Evolutionary conservation across 2,888 invertebrate genomes (phyloP), one percentile per base, ranked within the genome.

Genomic region (Torymus tubicola): DNA sequence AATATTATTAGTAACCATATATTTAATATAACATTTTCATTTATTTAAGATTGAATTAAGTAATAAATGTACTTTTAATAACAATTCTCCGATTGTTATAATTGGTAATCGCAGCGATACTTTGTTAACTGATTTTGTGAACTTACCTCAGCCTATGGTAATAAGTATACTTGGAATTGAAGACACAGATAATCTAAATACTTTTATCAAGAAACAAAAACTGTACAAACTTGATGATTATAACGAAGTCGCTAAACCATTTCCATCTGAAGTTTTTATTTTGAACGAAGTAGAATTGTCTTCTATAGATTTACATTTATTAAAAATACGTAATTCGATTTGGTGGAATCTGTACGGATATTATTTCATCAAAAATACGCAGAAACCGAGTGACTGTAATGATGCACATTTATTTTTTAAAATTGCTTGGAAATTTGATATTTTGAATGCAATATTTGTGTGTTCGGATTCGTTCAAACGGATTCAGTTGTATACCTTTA

Each of bases 231-330:
- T 24, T 5, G 31, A 63, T 24, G 63, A 18, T 13, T 63, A 64
- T 14, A 64, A 13, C 5, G 16, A 31, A 31, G 13, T n/a, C 10
- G 12, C 42, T 14, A 64, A 31, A 14, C 63, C 31, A 24, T 42
- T n/a, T 31, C 63, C 63, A n/a, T 31, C 31, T 13, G 4, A 13
- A n/a, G 31, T 14, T 14, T 64, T 64, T 13, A 24, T 64, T 31
- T 31, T 64, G 2, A 24, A 64, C n/a, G 63, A 64, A 64, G n/a
- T 64, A 31, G n/a, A 64, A 31, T n/a, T 64, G n/a, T 8, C 63
- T 10, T n/a, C 13, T 13, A 31, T 42, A 42, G 0, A 64, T 14
- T 14, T n/a, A 31, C 31, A 31, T 16, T 31, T 64, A 0, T 31
- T 31, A 24, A 64, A 64, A n/a, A 12, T 64, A n/a, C n/a, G 10